Evolutionary conservation across 2,888 invertebrate species (phyloP).

Genomic region (Phrixothrix hirtus): DNA sequence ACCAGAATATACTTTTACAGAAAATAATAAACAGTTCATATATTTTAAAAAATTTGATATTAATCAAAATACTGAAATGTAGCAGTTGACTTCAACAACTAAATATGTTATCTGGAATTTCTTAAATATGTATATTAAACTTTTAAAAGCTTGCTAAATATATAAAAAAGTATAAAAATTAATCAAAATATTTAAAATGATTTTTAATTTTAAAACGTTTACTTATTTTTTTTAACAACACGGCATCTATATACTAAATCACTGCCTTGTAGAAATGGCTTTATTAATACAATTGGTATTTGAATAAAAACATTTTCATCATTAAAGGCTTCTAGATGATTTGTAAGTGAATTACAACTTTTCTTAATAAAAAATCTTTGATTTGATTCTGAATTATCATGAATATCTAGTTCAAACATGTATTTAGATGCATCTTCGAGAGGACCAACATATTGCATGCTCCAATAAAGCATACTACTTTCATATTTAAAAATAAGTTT

Average conservation of each 20-base stretch:
- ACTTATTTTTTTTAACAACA: background rate
- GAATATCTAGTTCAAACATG: conserved; percentile 45
- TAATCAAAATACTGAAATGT: too few relatives aligned
- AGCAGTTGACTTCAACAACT: too few relatives aligned
- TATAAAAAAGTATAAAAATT: too few relatives aligned
- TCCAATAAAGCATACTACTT: conserved; percentile 37
- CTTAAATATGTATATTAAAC: too few relatives aligned
- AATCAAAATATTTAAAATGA: too few relatives aligned
- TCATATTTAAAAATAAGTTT: conserved; percentile 41
- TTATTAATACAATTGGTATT: background rate
- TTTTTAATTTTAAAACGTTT: background rate
- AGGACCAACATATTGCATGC: conserved; percentile 44
- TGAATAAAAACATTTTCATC: background rate
- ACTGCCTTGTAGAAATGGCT: background rate
- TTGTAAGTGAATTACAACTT: background rate
- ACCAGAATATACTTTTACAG: too few relatives aligned
- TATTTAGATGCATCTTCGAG: conserved; percentile 38
- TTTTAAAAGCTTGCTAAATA: too few relatives aligned
- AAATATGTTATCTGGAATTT: too few relatives aligned
- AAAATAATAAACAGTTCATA: too few relatives aligned
- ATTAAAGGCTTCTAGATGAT: background rate
- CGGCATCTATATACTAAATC: background rate
- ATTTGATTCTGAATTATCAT: background rate
- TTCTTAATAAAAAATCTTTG: conserved; percentile 7
- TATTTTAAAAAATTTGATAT: too few relatives aligned